Percentiles rank a stretch among this genome's conserved stretches.
phyloP scores from a whole-genome alignment of 30 jellyfish, hydroid and myxozoan species.

The Hydractinia echinata region DNA sequence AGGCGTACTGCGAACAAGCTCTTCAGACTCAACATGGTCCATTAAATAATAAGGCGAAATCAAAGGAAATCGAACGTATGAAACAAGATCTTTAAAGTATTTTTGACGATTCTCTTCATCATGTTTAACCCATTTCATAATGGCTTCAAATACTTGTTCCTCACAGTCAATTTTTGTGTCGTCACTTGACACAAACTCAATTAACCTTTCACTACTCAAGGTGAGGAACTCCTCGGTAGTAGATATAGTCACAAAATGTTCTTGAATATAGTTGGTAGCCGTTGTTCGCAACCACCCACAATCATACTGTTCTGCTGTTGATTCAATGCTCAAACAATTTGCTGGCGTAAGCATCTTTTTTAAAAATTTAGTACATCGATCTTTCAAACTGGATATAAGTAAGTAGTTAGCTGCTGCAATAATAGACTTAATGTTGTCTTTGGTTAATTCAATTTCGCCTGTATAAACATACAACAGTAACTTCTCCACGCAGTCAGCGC shows the following conservation, averaged over 20 bases:
- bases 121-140: slow-evolving; percentile 82
- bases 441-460: slow-evolving; percentile 72
- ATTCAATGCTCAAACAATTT: slow-evolving; percentile 80
- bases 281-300: slow-evolving; percentile 86
- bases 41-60: slow-evolving; percentile 94
- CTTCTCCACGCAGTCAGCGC: slow-evolving; percentile 70
- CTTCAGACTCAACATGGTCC: slow-evolving; percentile 98
- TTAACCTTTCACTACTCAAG: slow-evolving; percentile 52
- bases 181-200: slow-evolving; percentile 76
- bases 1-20: slow-evolving; percentile 83
- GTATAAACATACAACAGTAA: slow-evolving; percentile 75
- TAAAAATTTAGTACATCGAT: slow-evolving; percentile 78
- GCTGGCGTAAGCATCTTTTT: slow-evolving; percentile 81
- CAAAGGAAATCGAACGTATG: slow-evolving; percentile 85
- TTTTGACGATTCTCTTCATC: slow-evolving; percentile 46
- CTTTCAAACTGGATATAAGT: slow-evolving; percentile 71
- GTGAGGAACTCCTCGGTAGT: slow-evolving; percentile 72
- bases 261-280: slow-evolving; percentile 78
- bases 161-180: slow-evolving; percentile 90
- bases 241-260: slow-evolving; percentile 64
- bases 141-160: slow-evolving; percentile 90
- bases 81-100: slow-evolving; percentile 57
- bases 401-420: slow-evolving; percentile 90
- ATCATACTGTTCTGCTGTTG: slow-evolving; percentile 81
- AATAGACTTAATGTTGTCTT: slow-evolving; percentile 70